phyloP scores from a whole-genome alignment of 1,140 invertebrate genomes.

The Ceratitis capitata region DNA sequence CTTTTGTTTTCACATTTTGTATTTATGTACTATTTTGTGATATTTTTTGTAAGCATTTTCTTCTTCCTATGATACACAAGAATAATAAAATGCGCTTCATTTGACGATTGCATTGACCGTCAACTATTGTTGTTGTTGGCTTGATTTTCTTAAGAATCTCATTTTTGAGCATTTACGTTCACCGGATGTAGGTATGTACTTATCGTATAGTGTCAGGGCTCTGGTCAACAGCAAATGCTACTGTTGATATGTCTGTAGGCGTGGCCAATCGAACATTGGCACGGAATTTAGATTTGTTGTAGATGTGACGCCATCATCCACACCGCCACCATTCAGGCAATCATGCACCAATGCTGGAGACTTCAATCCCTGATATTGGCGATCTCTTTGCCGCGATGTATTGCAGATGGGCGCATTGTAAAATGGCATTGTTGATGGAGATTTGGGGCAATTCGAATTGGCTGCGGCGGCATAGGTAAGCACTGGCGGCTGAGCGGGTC shows the following conservation, averaged over 20 bases:
- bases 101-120: not conserved
- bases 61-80: slow-evolving; percentile 21
- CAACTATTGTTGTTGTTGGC: no score
- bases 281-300: not conserved
- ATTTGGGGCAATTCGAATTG: not conserved
- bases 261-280: slow-evolving; percentile 24
- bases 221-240: not conserved
- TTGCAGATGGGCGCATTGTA: not conserved
- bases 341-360: not conserved
- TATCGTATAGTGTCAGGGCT: not conserved
- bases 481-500: not conserved
- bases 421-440: not conserved
- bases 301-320: not conserved
- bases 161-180: slow-evolving; percentile 2
- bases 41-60: not conserved
- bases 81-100: not conserved
- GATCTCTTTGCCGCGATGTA: not conserved
- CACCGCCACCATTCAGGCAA: not conserved
- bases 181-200: not conserved
- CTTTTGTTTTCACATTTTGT: not conserved
- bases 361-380: not conserved
- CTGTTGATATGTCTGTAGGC: slow-evolving; percentile 7
- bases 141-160: not conserved
- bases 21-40: not conserved
- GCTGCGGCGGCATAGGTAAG: not conserved